Conservation (phyloP, 2,888 invertebrate genomes). For the Clusia tigrina region DNA sequence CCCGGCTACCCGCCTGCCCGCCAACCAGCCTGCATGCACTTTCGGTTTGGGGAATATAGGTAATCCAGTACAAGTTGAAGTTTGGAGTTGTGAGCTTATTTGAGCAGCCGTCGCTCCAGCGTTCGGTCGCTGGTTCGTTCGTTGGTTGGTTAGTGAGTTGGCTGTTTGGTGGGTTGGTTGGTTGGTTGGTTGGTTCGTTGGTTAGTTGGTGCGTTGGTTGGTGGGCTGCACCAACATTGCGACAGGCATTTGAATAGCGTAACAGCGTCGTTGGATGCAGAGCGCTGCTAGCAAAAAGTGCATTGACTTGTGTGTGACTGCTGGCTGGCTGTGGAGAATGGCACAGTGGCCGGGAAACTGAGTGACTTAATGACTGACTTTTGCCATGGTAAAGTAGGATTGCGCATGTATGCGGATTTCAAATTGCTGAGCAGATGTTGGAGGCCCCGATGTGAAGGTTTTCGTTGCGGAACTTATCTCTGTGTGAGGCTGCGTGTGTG, state of each 20-base stretch:
- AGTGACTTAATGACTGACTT: slow-evolving; percentile 61
- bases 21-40: neutral
- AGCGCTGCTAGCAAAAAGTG: neutral
- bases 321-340: slow-evolving; percentile 41
- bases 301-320: slow-evolving; percentile 17
- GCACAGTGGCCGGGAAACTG: slow-evolving; percentile 60
- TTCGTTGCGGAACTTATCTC: slow-evolving; percentile 17
- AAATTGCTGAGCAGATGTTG: neutral
- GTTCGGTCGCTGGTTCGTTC: no score
- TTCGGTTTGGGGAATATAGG: slow-evolving; percentile 49
- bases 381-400: slow-evolving; percentile 32
- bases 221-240: neutral
- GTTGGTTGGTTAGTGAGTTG: no score
- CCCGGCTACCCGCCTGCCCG: neutral
- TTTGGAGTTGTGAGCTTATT: slow-evolving; percentile 26
- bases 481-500: no score
- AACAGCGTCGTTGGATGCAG: neutral
- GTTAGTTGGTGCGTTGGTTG: no score
- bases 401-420: neutral
- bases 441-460: neutral
- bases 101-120: neutral
- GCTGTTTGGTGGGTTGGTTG: no score
- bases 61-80: slow-evolving; percentile 45
- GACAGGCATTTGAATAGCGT: slow-evolving; percentile 11
- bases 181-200: no score